Percentiles rank a stretch among this genome's conserved stretches.
phyloP scores from a whole-genome alignment of 2,888 invertebrate species.

The Leptopilina myrica region DNA sequence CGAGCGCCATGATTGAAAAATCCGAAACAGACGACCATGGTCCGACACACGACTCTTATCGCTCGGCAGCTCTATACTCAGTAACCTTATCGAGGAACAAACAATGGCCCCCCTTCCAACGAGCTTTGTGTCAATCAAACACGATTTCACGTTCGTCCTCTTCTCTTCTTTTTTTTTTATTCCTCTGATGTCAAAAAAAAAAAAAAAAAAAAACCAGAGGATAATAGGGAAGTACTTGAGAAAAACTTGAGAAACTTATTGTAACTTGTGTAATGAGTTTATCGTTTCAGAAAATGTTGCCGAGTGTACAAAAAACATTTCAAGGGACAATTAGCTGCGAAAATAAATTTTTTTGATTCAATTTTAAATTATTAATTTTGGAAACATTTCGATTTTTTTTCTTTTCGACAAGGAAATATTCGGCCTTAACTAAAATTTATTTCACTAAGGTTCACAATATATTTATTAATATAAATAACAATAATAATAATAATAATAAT shows the following conservation, averaged over 20 bases:
- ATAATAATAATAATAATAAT: too few species aligned
- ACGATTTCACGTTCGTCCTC: slow-evolving; percentile 36
- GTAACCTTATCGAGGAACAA: slow-evolving; percentile 70
- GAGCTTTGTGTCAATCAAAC: slow-evolving; percentile 55
- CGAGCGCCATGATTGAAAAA: slow-evolving; percentile 10
- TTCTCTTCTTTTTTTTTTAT: slow-evolving; percentile 23
- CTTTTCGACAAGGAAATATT: too few species aligned
- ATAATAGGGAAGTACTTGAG: slow-evolving; percentile 7
- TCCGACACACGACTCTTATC: slow-evolving; percentile 52
- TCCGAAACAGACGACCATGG: slow-evolving; percentile 17
- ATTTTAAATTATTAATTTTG: too few species aligned
- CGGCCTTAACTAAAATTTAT: too few species aligned
- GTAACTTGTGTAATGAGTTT: not conserved
- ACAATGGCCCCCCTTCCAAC: slow-evolving; percentile 62
- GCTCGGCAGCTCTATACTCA: slow-evolving; percentile 54
- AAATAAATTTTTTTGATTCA: too few species aligned
- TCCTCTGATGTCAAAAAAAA: not conserved
- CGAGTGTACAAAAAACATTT: not conserved
- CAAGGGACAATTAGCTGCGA: too few species aligned
- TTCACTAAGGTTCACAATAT: too few species aligned
- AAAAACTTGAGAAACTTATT: slow-evolving; percentile 14
- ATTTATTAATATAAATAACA: too few species aligned
- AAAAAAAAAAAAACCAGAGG: not conserved
- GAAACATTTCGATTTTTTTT: too few species aligned
- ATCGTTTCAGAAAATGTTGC: slow-evolving; percentile 12